These are phyloP conservation scores for Cossypha caffra DNA, from an alignment of 2,797 vertebrate genomes.

Conservation along the genomic window DNA sequence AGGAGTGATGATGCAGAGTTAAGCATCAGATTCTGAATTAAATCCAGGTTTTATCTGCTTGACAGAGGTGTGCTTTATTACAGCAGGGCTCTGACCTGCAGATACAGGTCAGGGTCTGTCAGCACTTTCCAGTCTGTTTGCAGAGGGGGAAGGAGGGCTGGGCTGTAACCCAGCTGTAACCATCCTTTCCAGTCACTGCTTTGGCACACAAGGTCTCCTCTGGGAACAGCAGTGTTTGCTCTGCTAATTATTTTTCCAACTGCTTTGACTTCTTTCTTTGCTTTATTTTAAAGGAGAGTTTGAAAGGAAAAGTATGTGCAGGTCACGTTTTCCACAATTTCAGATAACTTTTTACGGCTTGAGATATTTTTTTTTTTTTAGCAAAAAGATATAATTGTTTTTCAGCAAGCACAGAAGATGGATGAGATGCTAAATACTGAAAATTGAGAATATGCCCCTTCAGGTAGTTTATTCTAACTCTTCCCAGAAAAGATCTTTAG, in stretches of 20 bases:
- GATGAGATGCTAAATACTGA: not conserved
- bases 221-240: not conserved
- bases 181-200: not conserved
- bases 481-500: not conserved
- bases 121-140: not conserved
- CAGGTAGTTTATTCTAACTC: not conserved
- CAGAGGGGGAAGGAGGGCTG: not conserved
- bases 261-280: not conserved
- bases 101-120: not conserved
- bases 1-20: not conserved
- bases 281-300: not conserved
- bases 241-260: not conserved
- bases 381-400: not conserved
- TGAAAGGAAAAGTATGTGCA: not conserved
- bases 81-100: not conserved
- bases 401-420: not conserved
- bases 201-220: not conserved
- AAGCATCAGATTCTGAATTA: not conserved
- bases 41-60: not conserved
- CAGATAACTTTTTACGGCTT: not conserved
- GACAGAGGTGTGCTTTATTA: not conserved
- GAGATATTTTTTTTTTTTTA: not conserved
- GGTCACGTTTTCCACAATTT: not conserved
- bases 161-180: not conserved
- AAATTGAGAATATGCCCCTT: not conserved